Evolutionary conservation across 2,888 invertebrate species (phyloP).

Genomic region (Dichetophora obliterata): DNA sequence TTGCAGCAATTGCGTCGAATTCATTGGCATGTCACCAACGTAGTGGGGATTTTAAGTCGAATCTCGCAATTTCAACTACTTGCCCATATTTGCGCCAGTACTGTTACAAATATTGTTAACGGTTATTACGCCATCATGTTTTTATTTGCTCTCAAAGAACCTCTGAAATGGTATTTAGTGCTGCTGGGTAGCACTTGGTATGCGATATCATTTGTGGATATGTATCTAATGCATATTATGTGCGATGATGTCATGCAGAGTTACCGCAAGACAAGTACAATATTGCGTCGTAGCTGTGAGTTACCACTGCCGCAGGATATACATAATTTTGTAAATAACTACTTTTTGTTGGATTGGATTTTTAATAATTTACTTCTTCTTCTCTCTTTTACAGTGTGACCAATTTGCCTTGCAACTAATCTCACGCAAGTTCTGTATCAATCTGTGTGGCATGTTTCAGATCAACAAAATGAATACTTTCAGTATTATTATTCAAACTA

Average conservation of each 20-base stretch:
- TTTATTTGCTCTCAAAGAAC: not conserved
- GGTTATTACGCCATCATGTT: conserved; percentile 6
- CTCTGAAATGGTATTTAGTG: not conserved
- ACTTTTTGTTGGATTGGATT: not conserved
- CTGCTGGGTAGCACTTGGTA: not conserved
- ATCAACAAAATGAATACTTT: not conserved
- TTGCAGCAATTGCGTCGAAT: conserved; percentile 1
- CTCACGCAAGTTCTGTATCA: not conserved
- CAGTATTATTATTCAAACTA: not conserved
- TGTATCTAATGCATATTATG: not conserved
- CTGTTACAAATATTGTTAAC: not conserved
- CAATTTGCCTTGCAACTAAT: conserved; percentile 6
- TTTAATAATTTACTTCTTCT: not conserved
- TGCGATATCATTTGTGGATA: not conserved
- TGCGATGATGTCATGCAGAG: not conserved
- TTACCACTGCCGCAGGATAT: not conserved
- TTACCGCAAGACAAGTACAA: not conserved
- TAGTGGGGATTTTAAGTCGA: not conserved
- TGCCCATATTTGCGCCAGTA: not conserved
- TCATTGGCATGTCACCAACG: conserved; percentile 1
- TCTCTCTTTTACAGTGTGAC: not conserved
- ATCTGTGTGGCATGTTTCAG: not conserved
- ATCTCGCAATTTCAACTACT: conserved; percentile 9
- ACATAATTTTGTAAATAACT: not conserved
- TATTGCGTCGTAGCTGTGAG: not conserved